Conservation (phyloP, 2,888 invertebrate genomes). For the Nephrotoma appendiculata region DNA sequence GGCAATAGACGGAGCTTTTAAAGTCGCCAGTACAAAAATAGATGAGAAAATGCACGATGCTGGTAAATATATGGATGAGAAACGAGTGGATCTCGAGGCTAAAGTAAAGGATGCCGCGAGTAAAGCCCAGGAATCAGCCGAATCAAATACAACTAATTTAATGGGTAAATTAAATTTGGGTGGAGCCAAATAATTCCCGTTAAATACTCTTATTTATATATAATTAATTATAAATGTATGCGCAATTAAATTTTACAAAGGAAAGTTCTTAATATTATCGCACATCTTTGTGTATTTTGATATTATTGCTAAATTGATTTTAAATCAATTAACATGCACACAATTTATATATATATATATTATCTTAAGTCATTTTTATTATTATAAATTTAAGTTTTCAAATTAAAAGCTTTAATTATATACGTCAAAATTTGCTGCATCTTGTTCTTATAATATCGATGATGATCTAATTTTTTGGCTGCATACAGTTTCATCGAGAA, state of each 20-base stretch:
- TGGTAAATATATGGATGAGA: conserved; percentile 44
- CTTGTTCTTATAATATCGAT: background rate
- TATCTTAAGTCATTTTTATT: background rate
- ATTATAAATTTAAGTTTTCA: background rate
- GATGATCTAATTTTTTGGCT: background rate
- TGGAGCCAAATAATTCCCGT: background rate
- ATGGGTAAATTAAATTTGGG: conserved; percentile 29
- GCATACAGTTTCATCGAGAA: background rate
- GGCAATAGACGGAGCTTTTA: conserved; percentile 40
- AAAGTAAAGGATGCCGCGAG: conserved; percentile 23
- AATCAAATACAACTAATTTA: conserved; percentile 25
- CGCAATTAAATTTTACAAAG: background rate
- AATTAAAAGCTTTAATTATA: background rate
- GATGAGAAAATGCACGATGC: conserved; percentile 48
- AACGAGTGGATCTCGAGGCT: conserved; percentile 32
- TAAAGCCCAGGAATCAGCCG: conserved; percentile 25
- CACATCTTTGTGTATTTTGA: background rate
- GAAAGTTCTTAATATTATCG: background rate
- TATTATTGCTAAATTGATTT: background rate
- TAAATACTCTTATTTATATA: background rate
- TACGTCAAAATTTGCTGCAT: background rate
- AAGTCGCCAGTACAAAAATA: conserved; percentile 40
- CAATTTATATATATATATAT: background rate
- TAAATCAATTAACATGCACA: background rate
- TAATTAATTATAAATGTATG: background rate